These are phyloP conservation scores for Platysternon megacephalum DNA, from an alignment of 2,113 vertebrate species.

Conservation along the genomic window DNA sequence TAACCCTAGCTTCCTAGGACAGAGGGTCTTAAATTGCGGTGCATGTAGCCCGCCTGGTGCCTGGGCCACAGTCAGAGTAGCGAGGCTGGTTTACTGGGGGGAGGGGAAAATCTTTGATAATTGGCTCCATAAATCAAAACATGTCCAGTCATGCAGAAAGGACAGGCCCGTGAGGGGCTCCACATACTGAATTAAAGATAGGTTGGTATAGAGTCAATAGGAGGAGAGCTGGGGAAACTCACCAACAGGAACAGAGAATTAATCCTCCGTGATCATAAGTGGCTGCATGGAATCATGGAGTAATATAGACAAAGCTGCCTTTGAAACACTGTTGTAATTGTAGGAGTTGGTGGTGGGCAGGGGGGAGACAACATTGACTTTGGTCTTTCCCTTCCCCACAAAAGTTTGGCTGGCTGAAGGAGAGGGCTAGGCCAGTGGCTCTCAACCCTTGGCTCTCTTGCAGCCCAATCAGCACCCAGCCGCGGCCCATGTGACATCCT, in stretches of 20 bases:
- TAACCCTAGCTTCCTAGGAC: not conserved
- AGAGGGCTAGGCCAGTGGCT: not conserved
- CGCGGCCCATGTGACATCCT: too few relatives aligned
- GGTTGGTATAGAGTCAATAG: constrained; percentile 8
- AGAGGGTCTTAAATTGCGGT: not conserved
- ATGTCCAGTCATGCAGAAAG: not conserved
- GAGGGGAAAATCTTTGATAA: not conserved
- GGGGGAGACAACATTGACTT: not conserved
- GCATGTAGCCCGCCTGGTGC: not conserved
- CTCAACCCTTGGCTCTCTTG: too few relatives aligned
- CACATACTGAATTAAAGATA: not conserved
- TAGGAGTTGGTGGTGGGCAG: not conserved
- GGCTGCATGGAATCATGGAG: not conserved
- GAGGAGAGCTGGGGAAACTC: constrained; percentile 10
- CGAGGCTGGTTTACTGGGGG: not conserved
- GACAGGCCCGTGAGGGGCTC: not conserved
- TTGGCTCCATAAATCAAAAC: constrained; percentile 7
- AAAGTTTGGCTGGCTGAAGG: constrained; percentile 9
- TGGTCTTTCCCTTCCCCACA: constrained; percentile 57
- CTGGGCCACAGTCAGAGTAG: not conserved
- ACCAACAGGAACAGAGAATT: not conserved
- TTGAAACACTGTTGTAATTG: constrained; percentile 41
- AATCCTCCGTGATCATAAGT: constrained; percentile 37
- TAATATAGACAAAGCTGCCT: constrained; percentile 35
- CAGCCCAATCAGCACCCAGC: too few relatives aligned